These are phyloP conservation scores for Macrochelys suwanniensis DNA, from an alignment of 2,797 vertebrate species.

Conservation along the genomic window DNA sequence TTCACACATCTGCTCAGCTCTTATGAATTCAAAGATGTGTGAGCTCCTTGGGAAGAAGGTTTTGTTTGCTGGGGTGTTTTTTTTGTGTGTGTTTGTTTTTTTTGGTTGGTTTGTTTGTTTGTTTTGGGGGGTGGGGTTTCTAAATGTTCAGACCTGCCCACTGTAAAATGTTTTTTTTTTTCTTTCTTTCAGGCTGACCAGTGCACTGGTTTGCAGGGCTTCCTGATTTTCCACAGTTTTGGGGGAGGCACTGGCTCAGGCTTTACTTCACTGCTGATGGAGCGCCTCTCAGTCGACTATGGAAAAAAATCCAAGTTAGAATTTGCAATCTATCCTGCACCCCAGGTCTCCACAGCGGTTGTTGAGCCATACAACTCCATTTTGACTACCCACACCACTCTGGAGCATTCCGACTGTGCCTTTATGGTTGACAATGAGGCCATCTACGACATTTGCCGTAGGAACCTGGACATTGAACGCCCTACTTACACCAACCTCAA, in stretches of 20 bases:
- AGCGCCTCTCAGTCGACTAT: constrained; percentile 88
- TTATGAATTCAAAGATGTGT: background rate
- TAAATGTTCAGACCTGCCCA: background rate
- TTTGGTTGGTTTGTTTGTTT: too few species aligned
- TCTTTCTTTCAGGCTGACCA: constrained; percentile 84
- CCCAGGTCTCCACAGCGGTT: constrained; percentile 89
- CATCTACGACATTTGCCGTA: constrained; percentile 89
- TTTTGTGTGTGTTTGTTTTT: too few species aligned
- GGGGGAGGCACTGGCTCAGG: constrained; percentile 90
- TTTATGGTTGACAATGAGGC: constrained; percentile 93
- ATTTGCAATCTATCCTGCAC: constrained; percentile 90
- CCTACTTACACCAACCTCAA: constrained; percentile 90
- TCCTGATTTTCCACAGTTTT: constrained; percentile 91
- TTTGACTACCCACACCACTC: constrained; percentile 89
- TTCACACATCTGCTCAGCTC: too few species aligned
- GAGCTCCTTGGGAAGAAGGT: background rate
- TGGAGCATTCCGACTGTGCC: constrained; percentile 91
- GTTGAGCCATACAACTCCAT: constrained; percentile 92
- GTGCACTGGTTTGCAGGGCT: constrained; percentile 89
- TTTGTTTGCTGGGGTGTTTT: background rate
- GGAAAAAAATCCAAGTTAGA: constrained; percentile 92
- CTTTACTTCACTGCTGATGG: constrained; percentile 91
- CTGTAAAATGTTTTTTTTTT: background rate
- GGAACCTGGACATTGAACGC: constrained; percentile 89
- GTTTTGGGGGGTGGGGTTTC: too few species aligned